Conservation (phyloP, 1,140 invertebrate species). For the Drosophila repletoides region DNA sequence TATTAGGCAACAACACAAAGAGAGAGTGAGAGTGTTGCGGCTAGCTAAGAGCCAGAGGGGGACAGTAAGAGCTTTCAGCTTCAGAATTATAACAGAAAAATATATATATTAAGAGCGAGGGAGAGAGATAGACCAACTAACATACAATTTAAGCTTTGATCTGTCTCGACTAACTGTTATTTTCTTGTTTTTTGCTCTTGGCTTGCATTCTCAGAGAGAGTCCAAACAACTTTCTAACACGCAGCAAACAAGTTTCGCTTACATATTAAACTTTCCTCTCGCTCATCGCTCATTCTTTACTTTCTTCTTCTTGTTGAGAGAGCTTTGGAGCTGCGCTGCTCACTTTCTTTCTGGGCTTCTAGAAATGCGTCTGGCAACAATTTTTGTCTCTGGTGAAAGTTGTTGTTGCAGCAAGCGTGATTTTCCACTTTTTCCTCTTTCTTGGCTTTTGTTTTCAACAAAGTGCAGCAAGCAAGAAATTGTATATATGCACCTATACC, state of each 20-base stretch:
- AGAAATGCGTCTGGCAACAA: constrained; percentile 28
- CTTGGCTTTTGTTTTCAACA: constrained; percentile 48
- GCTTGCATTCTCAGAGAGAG: constrained; percentile 43
- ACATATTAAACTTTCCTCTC: not conserved
- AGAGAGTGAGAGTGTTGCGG: constrained; percentile 17
- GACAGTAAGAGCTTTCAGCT: constrained; percentile 12
- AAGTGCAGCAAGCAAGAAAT: constrained; percentile 19
- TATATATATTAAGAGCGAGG: too few relatives aligned
- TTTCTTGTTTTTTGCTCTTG: not conserved
- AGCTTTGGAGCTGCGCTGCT: constrained; percentile 14
- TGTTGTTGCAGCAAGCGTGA: constrained; percentile 68
- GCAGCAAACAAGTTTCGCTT: constrained; percentile 37
- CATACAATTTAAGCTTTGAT: constrained; percentile 34
- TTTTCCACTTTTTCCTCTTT: constrained; percentile 79
- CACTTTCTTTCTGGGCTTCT: constrained; percentile 52
- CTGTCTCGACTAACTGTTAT: constrained; percentile 28
- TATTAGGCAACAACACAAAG: constrained; percentile 41
- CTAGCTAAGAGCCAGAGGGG: not conserved
- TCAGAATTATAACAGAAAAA: not conserved
- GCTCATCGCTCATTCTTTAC: constrained; percentile 26
- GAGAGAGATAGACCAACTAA: constrained; percentile 30
- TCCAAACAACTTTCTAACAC: constrained; percentile 43
- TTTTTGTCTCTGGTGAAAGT: constrained; percentile 61
- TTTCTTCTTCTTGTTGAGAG: constrained; percentile 35
- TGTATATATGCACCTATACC: too few relatives aligned